Evolutionary conservation across 2,888 invertebrate genomes (phyloP), one percentile per base, ranked within the genome.

Genomic region (Nipponacmea schrenckii): DNA sequence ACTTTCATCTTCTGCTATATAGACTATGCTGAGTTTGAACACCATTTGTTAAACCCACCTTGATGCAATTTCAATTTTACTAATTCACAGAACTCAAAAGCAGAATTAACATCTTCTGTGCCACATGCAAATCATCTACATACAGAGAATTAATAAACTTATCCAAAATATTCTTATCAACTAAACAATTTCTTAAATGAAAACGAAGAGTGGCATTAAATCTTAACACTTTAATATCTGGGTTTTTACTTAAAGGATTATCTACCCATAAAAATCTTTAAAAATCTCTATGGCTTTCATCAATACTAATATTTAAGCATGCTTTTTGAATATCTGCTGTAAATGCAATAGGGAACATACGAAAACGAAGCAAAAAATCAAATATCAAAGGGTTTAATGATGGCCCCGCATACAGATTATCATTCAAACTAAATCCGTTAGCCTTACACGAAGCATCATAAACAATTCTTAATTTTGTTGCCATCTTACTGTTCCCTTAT

Each of bases 371-470:
- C 10, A 14, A 24, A 20, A 56, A 20, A 20, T 56, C 56, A 56
- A 56, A 56, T 20, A 56, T 56, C 56, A 56, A 56, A 56, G 56
- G 56, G n/a, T 56, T 56, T 56, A 56, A 56, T n/a, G 56, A 56
- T 10, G 56, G 20, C 24, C 56, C 56, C 10, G 56, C 56, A 4
- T 20, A 20, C 24, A 20, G 15, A 56, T 24, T 20, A 56, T 56
- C 56, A 56, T 56, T 56, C 7, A 56, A 56, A 56, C 56, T 56
- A 24, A 2, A 24, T 20, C 20, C 12, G 10, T 56, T 24, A 56
- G 56, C 24, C 20, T 24, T 56, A 56, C 56, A 56, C 3, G 56
- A 56, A 20, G 56, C 56, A 56, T 56, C 24, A 24, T 20, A 56
- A 4, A 56, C 56, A 24, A 56, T 14, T 56, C 56, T n/a, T 14